Conservation (phyloP, 2,888 invertebrate genomes). For the Limenitis arthemis region DNA sequence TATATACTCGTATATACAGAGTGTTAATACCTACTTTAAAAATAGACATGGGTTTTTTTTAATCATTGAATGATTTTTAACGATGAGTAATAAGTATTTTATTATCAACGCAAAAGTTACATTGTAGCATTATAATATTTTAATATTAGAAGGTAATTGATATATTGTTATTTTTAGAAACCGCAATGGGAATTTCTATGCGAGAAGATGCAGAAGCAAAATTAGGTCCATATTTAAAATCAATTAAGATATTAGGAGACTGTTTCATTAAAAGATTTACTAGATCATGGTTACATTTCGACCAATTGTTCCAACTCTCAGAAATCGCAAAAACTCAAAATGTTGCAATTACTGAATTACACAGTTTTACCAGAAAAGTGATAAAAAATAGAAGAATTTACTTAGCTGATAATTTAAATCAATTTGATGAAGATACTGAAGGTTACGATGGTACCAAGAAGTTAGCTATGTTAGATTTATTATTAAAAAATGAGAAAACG, state of each 20-base stretch:
- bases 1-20: too few relatives aligned
- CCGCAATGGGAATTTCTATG: slow-evolving; percentile 72
- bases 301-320: too few relatives aligned
- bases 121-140: too few relatives aligned
- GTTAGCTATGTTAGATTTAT: slow-evolving; percentile 75
- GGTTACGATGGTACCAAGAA: slow-evolving; percentile 38
- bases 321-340: too few relatives aligned
- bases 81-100: too few relatives aligned
- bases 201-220: slow-evolving; percentile 37
- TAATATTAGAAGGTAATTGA: too few relatives aligned
- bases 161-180: slow-evolving; percentile 26
- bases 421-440: slow-evolving; percentile 10
- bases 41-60: too few relatives aligned
- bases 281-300: slow-evolving; percentile 17
- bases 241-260: slow-evolving; percentile 39
- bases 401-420: slow-evolving; percentile 24
- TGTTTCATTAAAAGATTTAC: slow-evolving; percentile 18
- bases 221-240: slow-evolving; percentile 54
- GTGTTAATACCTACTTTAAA: too few relatives aligned
- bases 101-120: too few relatives aligned
- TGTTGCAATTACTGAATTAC: too few relatives aligned
- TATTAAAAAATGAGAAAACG: slow-evolving; percentile 70
- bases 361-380: slow-evolving; percentile 30
- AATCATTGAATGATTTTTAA: too few relatives aligned
- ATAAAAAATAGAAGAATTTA: slow-evolving; percentile 46